A percentile compares a stretch with the other conserved stretches of the same genome.
These are phyloP conservation scores for Hipposideros larvatus DNA, from an alignment of 2,797 vertebrate genomes.

Conservation along the genomic window DNA sequence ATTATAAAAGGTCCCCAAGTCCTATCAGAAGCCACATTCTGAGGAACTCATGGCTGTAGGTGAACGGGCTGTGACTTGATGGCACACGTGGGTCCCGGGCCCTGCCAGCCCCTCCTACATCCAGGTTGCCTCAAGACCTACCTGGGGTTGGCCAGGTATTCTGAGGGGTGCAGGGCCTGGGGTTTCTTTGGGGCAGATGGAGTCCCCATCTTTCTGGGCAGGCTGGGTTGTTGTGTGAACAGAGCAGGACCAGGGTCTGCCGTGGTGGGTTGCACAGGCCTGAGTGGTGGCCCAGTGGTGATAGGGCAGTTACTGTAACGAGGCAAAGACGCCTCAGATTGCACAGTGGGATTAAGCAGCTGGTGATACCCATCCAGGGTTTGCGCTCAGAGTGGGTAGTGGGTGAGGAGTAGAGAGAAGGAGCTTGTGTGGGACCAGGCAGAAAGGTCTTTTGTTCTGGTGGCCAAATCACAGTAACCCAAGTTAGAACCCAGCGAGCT, in stretches of 20 bases:
- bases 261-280: rapidly evolving
- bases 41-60: not conserved
- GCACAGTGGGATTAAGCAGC: rapidly evolving
- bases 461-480: not conserved
- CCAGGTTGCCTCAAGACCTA: not conserved
- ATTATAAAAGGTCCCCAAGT: not conserved
- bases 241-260: not conserved
- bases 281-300: not conserved
- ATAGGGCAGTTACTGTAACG: not conserved
- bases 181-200: not conserved
- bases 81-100: not conserved
- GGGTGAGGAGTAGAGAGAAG: not conserved
- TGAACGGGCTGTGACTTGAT: not conserved
- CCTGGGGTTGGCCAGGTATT: not conserved
- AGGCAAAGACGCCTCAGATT: not conserved
- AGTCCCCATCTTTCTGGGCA: no score
- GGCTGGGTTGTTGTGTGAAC: not conserved
- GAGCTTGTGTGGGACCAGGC: not conserved
- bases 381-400: not conserved
- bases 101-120: not conserved
- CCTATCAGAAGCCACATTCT: not conserved
- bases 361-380: not conserved
- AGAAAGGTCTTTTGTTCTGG: slow-evolving; percentile 2
- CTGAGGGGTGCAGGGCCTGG: not conserved
- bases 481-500: not conserved